Evolutionary conservation across 2,113 vertebrate genomes (phyloP), one percentile per base, ranked within the genome.

Genomic region (Philantomba maxwellii): DNA sequence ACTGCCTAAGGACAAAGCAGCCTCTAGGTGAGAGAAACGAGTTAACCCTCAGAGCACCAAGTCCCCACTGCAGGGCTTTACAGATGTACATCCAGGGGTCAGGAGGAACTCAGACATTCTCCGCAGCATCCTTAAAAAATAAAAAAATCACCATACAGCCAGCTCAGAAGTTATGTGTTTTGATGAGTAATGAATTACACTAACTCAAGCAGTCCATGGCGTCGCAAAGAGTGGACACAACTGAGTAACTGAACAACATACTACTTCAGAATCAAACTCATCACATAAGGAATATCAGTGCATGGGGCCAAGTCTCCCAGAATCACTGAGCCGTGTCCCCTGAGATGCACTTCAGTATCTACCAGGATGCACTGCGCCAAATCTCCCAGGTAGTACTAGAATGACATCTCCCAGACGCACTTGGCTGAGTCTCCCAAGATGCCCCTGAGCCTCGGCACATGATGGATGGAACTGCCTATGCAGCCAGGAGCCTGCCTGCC

Each of bases 1-100:
- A 62, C 26, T 25, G 70, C 97, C 97, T 97, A 75, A 53, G 98
- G 95, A 97, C 98, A 97, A 78, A 95, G 93, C 90, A 97, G 93
- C 96, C 95, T 97, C 80, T 87, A 81, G 89, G 47, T 60, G 58
- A 92, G 88, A 80, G 83, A 5, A 97, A 58, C 1, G 6, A 51
- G 23, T 88, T 93, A 85, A 96, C 94, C 81, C 55, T 87, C 2
- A 0, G 36, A 78, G 58, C 78, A 53, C 96, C 77, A 4, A 5
- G 55, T 23, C 33, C 55, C 53, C 51, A 47, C 60, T 2, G 8
- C 43, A 66, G 33, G 60, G 36, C 36, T 55, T 43, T 16, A 2
- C 60, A 49, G 26, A 30, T 7, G 28, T 6, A 3, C 26, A 23
- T 21, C 53, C 28, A 55, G 60, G 33, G 25, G 4, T n/a, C 58